Conservation (phyloP, 2,888 invertebrate species). For the Thalpophila matura region DNA sequence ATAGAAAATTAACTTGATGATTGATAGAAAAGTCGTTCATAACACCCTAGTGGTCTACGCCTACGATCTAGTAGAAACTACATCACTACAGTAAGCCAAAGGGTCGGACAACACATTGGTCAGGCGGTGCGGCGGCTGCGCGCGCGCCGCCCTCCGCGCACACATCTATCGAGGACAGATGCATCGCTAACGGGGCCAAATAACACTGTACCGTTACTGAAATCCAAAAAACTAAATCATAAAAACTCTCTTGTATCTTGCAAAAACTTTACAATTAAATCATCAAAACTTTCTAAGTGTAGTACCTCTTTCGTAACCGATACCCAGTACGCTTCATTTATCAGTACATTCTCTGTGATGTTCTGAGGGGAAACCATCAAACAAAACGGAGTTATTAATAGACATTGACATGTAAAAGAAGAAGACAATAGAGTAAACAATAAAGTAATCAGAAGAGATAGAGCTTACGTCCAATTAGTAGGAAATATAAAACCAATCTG, state of each 20-base stretch:
- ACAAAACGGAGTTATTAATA: conserved; percentile 89
- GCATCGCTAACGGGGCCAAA: conserved; percentile 91
- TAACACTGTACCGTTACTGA: conserved; percentile 90
- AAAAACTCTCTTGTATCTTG: conserved; percentile 90
- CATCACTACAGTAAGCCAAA: conserved; percentile 89
- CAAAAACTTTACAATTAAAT: conserved; percentile 90
- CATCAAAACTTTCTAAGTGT: conserved; percentile 92
- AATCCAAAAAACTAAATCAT: conserved; percentile 91
- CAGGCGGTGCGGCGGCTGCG: conserved; percentile 72
- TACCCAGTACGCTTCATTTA: conserved; percentile 98
- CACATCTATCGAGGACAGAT: conserved; percentile 90
- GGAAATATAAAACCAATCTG: conserved; percentile 85
- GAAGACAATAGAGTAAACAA: conserved; percentile 69
- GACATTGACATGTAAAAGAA: conserved; percentile 75
- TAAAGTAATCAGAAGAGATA: conserved; percentile 72
- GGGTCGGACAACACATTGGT: conserved; percentile 87
- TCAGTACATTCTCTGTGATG: conserved; percentile 98
- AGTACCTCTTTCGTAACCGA: conserved; percentile 97
- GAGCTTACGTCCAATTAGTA: conserved; percentile 86
- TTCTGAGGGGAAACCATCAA: conserved; percentile 95
- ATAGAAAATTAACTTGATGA: conserved; percentile 88
- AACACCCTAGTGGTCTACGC: conserved; percentile 91
- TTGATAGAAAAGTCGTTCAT: conserved; percentile 89
- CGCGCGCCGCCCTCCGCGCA: conserved; percentile 75
- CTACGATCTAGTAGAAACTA: conserved; percentile 89